Evolutionary conservation across 2,888 invertebrate species (phyloP), one percentile per base, ranked within the genome.

Genomic region (Sphecodes monilicornis): DNA sequence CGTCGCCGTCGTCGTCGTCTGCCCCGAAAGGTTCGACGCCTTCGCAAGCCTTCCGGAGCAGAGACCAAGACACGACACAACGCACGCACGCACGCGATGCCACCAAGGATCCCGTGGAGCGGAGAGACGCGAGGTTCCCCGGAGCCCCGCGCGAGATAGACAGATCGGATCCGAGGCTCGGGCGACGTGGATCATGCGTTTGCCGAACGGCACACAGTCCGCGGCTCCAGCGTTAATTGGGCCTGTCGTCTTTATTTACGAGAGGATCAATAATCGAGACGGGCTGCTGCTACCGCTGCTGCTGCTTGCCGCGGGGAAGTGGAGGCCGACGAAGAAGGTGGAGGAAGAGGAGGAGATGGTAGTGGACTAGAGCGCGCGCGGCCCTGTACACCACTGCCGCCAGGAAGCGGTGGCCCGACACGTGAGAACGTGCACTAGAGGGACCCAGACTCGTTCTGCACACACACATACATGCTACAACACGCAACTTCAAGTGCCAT

Each of bases 211-310:
- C 77, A 85, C 82, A 88, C 87, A 88, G 85, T 91, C 84, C 85
- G 82, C 74, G 71, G 78, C 41, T 75, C 74, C 74, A 81, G 78
- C 76, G 80, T 76, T 90, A 89, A 89, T 87, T 87, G 83, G 82
- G 86, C 86, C 80, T 81, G 87, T 78, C 86, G 88, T 87, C 88
- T 90, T 88, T 89, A 92, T 91, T 91, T 88, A 89, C 85, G 70
- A 88, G 80, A 86, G 84, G 90, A 93, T 93, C 93, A 88, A 93
- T 93, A 93, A 92, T 90, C 89, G 82, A 80, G 86, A 88, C 89
- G 74, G 86, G 80, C 74, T 78, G 85, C 36, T 66, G 66, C 70
- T 74, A 76, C 80, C 16, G 79, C 74, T 80, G 85, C 18, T 64
- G 66, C 71, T 75, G 80, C 78, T 60, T 60, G 18, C 76, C 73